These are phyloP conservation scores for Drosophila asahinai DNA, from an alignment of 1,140 invertebrate species.

Conservation along the genomic window DNA sequence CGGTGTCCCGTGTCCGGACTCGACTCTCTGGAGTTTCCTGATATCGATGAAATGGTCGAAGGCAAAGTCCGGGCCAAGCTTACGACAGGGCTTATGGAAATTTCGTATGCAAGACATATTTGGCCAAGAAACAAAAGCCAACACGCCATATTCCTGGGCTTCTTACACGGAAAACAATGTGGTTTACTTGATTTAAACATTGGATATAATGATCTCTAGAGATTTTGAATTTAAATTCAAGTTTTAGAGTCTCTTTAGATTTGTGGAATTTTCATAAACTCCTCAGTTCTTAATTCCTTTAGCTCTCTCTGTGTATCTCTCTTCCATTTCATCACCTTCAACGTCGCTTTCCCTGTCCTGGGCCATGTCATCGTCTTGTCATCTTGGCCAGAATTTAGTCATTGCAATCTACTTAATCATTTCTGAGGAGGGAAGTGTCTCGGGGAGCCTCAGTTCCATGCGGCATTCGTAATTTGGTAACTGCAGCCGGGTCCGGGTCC, in stretches of 20 bases:
- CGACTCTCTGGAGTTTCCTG: constrained; percentile 27
- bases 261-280: too few relatives aligned
- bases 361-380: constrained; percentile 61
- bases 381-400: constrained; percentile 76
- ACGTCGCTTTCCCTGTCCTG: constrained; percentile 8
- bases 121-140: constrained; percentile 73
- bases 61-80: constrained; percentile 20
- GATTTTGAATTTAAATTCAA: too few relatives aligned
- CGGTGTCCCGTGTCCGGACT: constrained; percentile 10
- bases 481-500: constrained; percentile 26
- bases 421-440: constrained; percentile 39
- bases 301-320: background rate
- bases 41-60: constrained; percentile 74
- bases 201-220: too few relatives aligned
- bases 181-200: background rate
- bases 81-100: constrained; percentile 46
- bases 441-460: constrained; percentile 19
- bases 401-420: constrained; percentile 83
- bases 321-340: constrained; percentile 38
- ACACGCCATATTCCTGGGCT: constrained; percentile 55
- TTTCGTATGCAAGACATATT: constrained; percentile 78
- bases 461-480: constrained; percentile 76
- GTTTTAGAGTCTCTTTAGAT: too few relatives aligned
- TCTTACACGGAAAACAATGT: constrained; percentile 13
- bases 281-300: background rate